Evolutionary conservation across 2,888 invertebrate species (phyloP).

Genomic region (Hybos culiciformis): DNA sequence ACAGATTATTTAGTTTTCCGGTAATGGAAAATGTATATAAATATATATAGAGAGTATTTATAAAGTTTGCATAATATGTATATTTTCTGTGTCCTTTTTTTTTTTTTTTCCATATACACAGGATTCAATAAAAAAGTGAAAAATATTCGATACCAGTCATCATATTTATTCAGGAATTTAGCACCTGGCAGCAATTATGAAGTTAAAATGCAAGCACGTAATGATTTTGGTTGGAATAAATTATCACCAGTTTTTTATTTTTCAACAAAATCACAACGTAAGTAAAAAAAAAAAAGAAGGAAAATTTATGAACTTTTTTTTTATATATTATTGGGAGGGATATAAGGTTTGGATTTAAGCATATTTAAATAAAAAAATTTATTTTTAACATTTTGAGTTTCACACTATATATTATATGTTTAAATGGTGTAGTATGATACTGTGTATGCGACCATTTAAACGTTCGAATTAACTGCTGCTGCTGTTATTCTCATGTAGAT

Average conservation of each 20-base stretch:
- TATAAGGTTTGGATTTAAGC: constrained; percentile 22
- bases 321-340: background rate
- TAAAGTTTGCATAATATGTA: background rate
- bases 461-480: too few relatives aligned
- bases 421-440: too few relatives aligned
- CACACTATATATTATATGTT: too few relatives aligned
- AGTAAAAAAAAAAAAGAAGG: background rate
- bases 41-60: background rate
- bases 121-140: constrained; percentile 8
- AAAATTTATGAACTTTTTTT: background rate
- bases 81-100: too few relatives aligned
- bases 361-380: too few relatives aligned
- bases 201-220: constrained; percentile 42
- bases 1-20: too few relatives aligned
- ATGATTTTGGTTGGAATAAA: constrained; percentile 43
- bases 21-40: background rate
- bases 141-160: constrained; percentile 37
- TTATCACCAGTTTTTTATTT: constrained; percentile 42
- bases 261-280: constrained; percentile 40
- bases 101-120: too few relatives aligned
- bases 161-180: constrained; percentile 39
- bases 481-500: too few relatives aligned
- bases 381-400: too few relatives aligned
- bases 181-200: constrained; percentile 42
- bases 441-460: too few relatives aligned